A percentile compares a stretch with the other conserved stretches of the same genome.
Conservation (phyloP, 2,888 invertebrate genomes). For the Epicampocera succincta region DNA sequence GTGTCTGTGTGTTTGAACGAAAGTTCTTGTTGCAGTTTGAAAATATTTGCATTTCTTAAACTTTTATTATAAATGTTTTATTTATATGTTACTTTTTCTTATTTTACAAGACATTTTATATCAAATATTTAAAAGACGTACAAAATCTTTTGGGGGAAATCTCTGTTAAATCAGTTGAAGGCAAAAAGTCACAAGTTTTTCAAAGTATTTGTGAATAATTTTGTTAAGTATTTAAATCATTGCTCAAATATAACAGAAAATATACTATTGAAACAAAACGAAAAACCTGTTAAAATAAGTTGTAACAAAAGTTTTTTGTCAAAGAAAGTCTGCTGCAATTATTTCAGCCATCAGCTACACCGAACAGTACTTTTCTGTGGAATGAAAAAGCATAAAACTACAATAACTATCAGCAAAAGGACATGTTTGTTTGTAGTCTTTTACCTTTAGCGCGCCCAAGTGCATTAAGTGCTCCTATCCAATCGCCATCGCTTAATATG, state of each 20-base stretch:
- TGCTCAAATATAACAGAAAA: not conserved
- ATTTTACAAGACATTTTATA: conserved; percentile 9
- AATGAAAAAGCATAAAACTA: too few species aligned
- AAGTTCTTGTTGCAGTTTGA: conserved; percentile 40
- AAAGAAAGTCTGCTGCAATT: too few species aligned
- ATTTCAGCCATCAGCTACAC: too few species aligned
- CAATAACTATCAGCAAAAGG: too few species aligned
- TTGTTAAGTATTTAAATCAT: not conserved
- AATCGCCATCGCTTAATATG: too few species aligned
- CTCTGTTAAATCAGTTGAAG: not conserved
- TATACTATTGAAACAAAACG: too few species aligned
- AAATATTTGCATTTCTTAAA: conserved; percentile 55
- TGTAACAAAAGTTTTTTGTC: too few species aligned
- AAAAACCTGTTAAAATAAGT: too few species aligned
- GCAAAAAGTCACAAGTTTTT: not conserved
- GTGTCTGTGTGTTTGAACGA: not conserved
- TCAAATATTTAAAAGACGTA: not conserved
- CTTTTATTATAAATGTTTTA: conserved; percentile 52
- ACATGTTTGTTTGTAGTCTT: too few species aligned
- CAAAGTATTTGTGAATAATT: not conserved
- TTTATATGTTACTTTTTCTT: conserved; percentile 10
- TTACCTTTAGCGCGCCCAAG: too few species aligned
- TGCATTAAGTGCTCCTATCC: too few species aligned
- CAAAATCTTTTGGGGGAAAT: not conserved
- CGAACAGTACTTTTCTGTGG: too few species aligned